Base-by-base conservation (phyloP, 2,888 invertebrate genomes). In the Drepanosiphum platanoidis region DNA sequence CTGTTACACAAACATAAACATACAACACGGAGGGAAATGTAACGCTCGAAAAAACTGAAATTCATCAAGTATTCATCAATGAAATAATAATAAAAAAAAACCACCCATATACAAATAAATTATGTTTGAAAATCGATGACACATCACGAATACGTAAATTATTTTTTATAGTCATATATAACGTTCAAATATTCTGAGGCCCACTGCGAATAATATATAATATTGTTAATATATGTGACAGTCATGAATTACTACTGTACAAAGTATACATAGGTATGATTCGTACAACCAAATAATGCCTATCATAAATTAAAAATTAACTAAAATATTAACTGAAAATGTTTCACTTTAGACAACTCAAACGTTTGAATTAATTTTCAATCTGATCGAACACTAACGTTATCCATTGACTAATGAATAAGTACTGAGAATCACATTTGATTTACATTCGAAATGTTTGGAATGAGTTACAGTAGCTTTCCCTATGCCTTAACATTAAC, bases 41-140 rank as follows among this genome's bases (percentile, higher is more conserved):
- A 30, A 64, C 32, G 32, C n/a, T 11, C 18, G 79, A 32, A 66
- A 66, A 34, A 66, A 39, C 52, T 32, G 8, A 66, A 34, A 79
- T n/a, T 68, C 15, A 77, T 36, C 36, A 61, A 77, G 9, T 61
- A 78, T 66, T 39, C 0, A 32, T 58, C 9, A 75, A 75, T 58
- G 39, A 71, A 71, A 71, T 27, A n/a, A n/a, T n/a, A n/a, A n/a
- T n/a, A 70, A 70, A n/a, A n/a, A 39, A 27, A 71, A 18, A 36
- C 18, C 27, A 11, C 30, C 13, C 13, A 75, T 15, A 75, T 15
- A 58, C 34, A 46, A 74, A 46, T 46, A 22, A 42, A 72, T 72
- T 72, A 15, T 27, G 4, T 30, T 30, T 1, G 22, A 39, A 64
- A 68, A 66, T 66, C 30, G 30, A 74, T 46, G 32, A 74, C 30